A percentile compares a stretch with the other conserved stretches of the same genome.
Conservation (phyloP, 2,113 vertebrate species). For the Heliornis fulica region DNA sequence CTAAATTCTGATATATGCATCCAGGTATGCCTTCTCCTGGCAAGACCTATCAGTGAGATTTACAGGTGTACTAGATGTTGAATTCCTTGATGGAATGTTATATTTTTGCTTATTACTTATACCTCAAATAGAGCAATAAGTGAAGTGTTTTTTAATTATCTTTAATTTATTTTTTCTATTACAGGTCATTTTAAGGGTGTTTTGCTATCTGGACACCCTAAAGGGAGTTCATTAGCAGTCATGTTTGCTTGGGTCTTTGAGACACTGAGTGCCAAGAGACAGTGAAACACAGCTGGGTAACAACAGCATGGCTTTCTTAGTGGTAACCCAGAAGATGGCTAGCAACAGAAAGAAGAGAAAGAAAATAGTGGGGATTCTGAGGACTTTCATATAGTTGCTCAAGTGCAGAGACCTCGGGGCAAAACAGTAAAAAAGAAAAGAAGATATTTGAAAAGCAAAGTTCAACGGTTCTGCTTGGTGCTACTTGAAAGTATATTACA, state of each 20-base stretch:
- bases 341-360: background rate
- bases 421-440: slow-evolving; percentile 25
- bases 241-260: background rate
- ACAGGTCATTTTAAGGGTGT: background rate
- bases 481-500: slow-evolving; percentile 22
- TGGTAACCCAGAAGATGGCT: background rate
- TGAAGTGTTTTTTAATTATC: background rate
- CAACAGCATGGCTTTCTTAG: background rate
- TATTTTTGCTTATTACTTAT: background rate
- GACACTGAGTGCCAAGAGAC: background rate
- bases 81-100: background rate
- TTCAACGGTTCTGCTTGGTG: slow-evolving; percentile 47
- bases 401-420: slow-evolving; percentile 42
- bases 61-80: background rate
- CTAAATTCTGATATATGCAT: background rate
- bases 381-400: background rate
- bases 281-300: background rate
- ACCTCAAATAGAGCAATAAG: background rate
- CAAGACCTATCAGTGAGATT: background rate
- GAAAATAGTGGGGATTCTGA: slow-evolving; percentile 22
- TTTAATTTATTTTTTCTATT: background rate
- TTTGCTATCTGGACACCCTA: background rate
- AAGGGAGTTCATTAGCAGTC: background rate
- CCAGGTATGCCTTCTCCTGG: background rate
- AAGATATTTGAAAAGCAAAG: background rate